These are phyloP conservation scores for Falcaria lacertinaria DNA, from an alignment of 2,888 invertebrate species.

Conservation along the genomic window DNA sequence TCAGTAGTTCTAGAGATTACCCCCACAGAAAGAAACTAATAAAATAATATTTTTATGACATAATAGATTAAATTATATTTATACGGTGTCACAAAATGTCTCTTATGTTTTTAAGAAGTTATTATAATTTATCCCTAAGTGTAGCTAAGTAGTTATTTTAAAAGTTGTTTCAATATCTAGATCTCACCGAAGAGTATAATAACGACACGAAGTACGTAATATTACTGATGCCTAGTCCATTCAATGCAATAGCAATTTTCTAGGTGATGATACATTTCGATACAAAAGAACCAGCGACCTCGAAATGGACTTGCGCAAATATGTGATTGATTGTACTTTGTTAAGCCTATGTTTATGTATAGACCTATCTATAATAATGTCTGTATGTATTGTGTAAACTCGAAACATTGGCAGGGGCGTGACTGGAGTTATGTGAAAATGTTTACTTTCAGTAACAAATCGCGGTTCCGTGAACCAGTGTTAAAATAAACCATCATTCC, in stretches of 20 bases:
- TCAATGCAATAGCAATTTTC: neutral
- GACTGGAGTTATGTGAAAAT: constrained; percentile 40
- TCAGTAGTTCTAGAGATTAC: too few species aligned
- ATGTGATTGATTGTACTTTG: constrained; percentile 1
- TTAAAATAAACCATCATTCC: constrained; percentile 42
- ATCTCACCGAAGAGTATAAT: too few species aligned
- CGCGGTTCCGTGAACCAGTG: constrained; percentile 43
- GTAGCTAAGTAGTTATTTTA: too few species aligned
- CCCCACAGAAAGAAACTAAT: too few species aligned
- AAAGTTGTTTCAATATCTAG: too few species aligned
- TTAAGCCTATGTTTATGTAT: constrained; percentile 11
- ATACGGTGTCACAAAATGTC: too few species aligned
- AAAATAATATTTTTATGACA: too few species aligned
- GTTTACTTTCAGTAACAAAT: constrained; percentile 53
- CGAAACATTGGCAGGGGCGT: constrained; percentile 34
- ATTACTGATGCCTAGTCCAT: too few species aligned
- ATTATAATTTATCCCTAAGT: too few species aligned
- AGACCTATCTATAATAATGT: constrained; percentile 9
- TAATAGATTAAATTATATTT: too few species aligned
- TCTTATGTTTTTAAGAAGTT: too few species aligned
- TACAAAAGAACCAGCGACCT: constrained; percentile 8
- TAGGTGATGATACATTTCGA: neutral
- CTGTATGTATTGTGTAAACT: constrained; percentile 25
- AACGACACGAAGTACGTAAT: too few species aligned
- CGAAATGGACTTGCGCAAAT: constrained; percentile 13